Evolutionary conservation across 2,113 vertebrate genomes (phyloP), one percentile per base, ranked within the genome.

Genomic region (Dissostichus mawsoni): DNA sequence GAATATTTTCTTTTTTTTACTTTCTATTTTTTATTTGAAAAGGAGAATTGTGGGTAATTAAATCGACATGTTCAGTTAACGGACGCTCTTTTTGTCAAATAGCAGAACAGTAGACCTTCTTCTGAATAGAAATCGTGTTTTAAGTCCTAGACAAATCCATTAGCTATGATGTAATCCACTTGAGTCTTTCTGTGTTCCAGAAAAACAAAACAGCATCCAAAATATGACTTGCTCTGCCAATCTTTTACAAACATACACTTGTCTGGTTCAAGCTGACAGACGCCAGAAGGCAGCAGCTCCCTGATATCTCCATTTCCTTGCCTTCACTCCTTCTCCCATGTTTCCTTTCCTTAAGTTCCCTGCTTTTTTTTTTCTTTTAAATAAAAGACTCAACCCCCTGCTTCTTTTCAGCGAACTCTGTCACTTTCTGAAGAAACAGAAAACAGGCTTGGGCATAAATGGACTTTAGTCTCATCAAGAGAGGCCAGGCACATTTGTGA

Each of bases 141-240:
- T 9, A 41, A 16, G 0, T 70, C 53, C n/a, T 47, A 18, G 20
- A 13, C 29, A 13, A 8, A 50, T 85, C 89, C 70, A 72, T 67
- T 65, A 53, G 13, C n/a, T 81, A 75, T 89, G 79, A 85, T 81
- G 80, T 88, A 78, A 90, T 80, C 69, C 71, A 66, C 23, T 52
- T 3, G 11, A 66, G 29, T 69, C 47, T 53, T 48, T 33, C 41
- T 5, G 50, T 17, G 29, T 52, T 69, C 56, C 51, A 74, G 2
- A 50, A 72, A 80, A 74, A 67, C 2, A 18, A 47, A 71, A 13
- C 64, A 23, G 41, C 11, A 58, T 25, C 23, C 9, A 67, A 69
- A 61, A 33, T 2, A 5, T 6, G 44, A 25, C 20, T 74, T 64
- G 64, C 25, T 76, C 65, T 72, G 53, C 41, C 36, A 4, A 23